Base-by-base conservation (phyloP, 2,113 vertebrate species). In the Bucco capensis region DNA sequence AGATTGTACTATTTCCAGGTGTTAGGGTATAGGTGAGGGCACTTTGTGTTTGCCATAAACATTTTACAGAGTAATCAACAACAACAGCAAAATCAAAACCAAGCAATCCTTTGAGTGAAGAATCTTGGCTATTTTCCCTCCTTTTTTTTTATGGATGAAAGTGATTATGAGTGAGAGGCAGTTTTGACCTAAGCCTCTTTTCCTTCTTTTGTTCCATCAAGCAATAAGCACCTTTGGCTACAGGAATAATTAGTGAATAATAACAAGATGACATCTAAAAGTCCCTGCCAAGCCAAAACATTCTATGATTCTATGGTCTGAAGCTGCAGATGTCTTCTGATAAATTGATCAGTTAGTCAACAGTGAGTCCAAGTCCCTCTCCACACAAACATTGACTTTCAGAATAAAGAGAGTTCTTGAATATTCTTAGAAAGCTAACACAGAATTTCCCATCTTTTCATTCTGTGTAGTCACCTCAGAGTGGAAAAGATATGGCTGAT, bases 71-170 rank as follows among this genome's bases (percentile, higher is more conserved):
- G 28, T 57, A 84, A 88, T 56, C 58, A 86, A n/a, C 24, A 82
- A 16, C 53, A 84, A 27, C 8, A 70, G n/a, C 21, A 86, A 84
- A 95, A 69, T 70, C 22, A 84, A 81, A 84, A 72, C 2, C 25
- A 60, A 82, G 14, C 23, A 35, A 56, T 30, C 27, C 40, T 90
- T 76, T 86, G 46, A 91, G 42, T 3, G 10, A 53, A 92, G 47
- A 58, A 62, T 70, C 30, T 88, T 90, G 66, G 54, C 47, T 90
- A 40, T 92, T 92, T 90, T 94, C 89, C 62, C 15, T 69, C 37
- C n/a, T n/a, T n/a, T 18, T 31, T 93, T 75, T 90, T 31, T 72
- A 27, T 13, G 54, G 42, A 92, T 84, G 71, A 93, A 94, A 90
- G 40, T 44, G 46, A 47, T 47, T 75, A 38, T n/a, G 27, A 57